A percentile compares a stretch with the other conserved stretches of the same genome.
phyloP scores from a whole-genome alignment of 2,888 invertebrate species.

The Geophilus truncorum region DNA sequence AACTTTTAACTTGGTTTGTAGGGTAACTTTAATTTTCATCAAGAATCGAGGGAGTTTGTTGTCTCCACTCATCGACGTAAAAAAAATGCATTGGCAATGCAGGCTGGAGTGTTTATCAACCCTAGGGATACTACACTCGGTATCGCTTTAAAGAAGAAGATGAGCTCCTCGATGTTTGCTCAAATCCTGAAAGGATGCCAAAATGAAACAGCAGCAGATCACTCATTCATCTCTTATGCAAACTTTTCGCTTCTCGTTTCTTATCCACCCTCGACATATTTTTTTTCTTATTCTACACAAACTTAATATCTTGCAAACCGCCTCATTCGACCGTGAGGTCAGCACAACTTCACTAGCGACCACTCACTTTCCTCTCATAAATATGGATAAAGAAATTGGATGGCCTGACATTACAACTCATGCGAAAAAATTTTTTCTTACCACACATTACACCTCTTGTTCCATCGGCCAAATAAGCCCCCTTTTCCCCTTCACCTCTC shows the following conservation, averaged over 20 bases:
- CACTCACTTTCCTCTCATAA: background rate
- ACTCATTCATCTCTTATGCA: background rate
- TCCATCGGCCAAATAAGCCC: background rate
- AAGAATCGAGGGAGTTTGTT: background rate
- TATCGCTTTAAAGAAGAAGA: background rate
- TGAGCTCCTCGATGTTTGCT: background rate
- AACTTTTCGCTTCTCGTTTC: background rate
- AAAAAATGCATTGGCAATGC: background rate
- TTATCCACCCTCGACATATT: background rate
- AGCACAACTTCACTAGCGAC: background rate
- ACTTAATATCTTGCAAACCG: background rate
- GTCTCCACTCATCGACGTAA: background rate
- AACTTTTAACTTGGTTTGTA: no score
- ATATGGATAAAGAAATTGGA: background rate
- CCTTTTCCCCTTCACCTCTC: no score
- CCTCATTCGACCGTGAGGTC: background rate
- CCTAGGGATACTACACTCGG: background rate
- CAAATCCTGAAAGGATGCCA: background rate
- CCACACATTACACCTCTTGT: background rate
- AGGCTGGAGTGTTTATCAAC: background rate
- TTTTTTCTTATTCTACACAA: background rate
- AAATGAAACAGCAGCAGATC: background rate
- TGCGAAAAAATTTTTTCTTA: background rate
- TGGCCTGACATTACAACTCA: background rate
- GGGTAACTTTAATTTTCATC: background rate